phyloP scores from a whole-genome alignment of 2,888 invertebrate genomes.

The Athalia circularis region DNA sequence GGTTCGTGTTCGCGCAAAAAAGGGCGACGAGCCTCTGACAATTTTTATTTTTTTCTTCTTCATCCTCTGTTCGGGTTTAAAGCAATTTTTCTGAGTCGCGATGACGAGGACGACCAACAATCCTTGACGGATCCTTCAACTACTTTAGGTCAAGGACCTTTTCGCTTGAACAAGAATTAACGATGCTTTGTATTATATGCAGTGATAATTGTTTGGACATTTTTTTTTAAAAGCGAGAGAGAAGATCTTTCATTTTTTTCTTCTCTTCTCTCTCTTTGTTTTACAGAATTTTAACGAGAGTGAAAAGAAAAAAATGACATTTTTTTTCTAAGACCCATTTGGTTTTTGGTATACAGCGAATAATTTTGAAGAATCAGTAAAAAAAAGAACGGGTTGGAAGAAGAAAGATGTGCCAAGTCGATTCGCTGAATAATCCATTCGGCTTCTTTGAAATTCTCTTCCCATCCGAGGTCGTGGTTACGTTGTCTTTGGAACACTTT shows the following conservation, averaged over 20 bases:
- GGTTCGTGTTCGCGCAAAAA: background rate
- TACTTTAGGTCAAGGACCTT: constrained; percentile 31
- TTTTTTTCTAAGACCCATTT: too few relatives aligned
- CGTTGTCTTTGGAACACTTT: too few relatives aligned
- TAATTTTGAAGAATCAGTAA: background rate
- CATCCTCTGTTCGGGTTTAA: constrained; percentile 52
- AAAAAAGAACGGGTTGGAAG: background rate
- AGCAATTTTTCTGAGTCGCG: constrained; percentile 58
- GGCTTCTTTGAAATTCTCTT: background rate
- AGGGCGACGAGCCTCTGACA: constrained; percentile 8
- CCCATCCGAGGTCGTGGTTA: background rate
- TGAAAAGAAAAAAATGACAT: too few relatives aligned
- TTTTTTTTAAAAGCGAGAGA: too few relatives aligned
- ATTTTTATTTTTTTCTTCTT: constrained; percentile 47
- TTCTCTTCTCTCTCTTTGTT: background rate
- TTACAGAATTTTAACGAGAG: background rate
- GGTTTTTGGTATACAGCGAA: background rate
- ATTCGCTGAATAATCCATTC: too few relatives aligned
- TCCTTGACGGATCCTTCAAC: constrained; percentile 7
- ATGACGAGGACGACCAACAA: background rate
- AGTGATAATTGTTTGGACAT: constrained; percentile 60
- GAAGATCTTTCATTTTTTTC: constrained; percentile 52
- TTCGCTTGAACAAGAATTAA: background rate
- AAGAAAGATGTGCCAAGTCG: too few relatives aligned
- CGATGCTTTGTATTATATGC: constrained; percentile 8